These are phyloP conservation scores for Cydia splendana DNA, from an alignment of 1,140 invertebrate species.

Conservation along the genomic window DNA sequence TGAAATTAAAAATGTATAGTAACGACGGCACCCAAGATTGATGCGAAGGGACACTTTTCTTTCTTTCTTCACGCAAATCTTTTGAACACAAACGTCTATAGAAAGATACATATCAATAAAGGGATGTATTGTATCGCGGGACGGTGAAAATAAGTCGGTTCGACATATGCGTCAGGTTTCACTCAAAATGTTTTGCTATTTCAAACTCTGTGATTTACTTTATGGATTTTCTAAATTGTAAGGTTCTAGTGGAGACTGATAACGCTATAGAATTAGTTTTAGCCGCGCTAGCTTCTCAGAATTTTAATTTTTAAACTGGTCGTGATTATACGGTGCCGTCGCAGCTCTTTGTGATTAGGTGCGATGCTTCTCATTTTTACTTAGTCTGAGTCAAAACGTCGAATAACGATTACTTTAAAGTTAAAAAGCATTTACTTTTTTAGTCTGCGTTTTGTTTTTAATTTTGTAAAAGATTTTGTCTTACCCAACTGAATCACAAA, in stretches of 20 bases:
- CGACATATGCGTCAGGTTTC: constrained; percentile 66
- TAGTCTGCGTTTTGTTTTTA: not conserved
- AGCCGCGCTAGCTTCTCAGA: constrained; percentile 78
- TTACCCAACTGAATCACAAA: not conserved
- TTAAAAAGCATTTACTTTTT: constrained; percentile 24
- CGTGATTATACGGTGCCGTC: constrained; percentile 50
- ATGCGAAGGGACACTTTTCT: constrained; percentile 73
- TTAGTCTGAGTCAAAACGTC: constrained; percentile 15
- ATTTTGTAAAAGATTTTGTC: not conserved
- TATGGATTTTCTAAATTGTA: constrained; percentile 79
- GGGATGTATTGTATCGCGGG: constrained; percentile 66
- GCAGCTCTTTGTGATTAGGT: constrained; percentile 20
- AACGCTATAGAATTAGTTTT: constrained; percentile 78
- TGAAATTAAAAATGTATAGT: constrained; percentile 56
- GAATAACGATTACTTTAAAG: constrained; percentile 15
- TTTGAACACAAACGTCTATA: constrained; percentile 61
- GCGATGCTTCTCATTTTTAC: not conserved
- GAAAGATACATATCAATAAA: constrained; percentile 77
- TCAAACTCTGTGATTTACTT: constrained; percentile 78
- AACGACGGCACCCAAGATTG: constrained; percentile 66
- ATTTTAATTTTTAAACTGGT: constrained; percentile 75
- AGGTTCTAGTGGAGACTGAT: constrained; percentile 79
- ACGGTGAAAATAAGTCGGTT: constrained; percentile 59
- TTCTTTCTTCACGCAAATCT: constrained; percentile 64
- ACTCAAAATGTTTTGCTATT: constrained; percentile 74